Evolutionary conservation across 2,888 invertebrate species (phyloP).

Genomic region (Ornithoptera alexandrae): DNA sequence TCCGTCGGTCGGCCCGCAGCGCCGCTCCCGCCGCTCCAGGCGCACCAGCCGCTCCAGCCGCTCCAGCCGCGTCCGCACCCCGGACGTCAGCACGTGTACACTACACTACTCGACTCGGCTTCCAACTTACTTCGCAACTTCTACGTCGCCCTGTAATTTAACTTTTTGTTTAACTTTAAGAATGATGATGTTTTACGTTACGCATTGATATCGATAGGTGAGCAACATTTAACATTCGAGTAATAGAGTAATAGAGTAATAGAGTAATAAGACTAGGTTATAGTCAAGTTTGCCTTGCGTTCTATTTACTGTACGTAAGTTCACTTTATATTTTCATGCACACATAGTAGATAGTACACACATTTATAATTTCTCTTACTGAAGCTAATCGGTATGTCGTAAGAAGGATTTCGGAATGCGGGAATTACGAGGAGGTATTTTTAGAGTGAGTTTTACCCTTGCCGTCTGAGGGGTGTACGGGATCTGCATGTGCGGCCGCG

Average conservation of each 20-base stretch:
- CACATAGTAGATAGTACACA: conserved; percentile 66
- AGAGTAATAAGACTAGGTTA: conserved; percentile 72
- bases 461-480: conserved; percentile 35
- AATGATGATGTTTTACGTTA: conserved; percentile 55
- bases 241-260: conserved; percentile 69
- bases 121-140: conserved; percentile 69
- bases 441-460: conserved; percentile 51
- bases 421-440: conserved; percentile 54
- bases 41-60: conserved; percentile 48
- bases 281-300: conserved; percentile 69
- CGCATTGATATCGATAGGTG: conserved; percentile 53
- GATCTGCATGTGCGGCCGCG: conserved; percentile 10
- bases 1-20: conserved; percentile 68
- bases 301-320: conserved; percentile 70
- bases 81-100: conserved; percentile 63
- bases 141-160: conserved; percentile 65
- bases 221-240: conserved; percentile 61
- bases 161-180: conserved; percentile 59
- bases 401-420: conserved; percentile 67
- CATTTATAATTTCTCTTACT: conserved; percentile 64
- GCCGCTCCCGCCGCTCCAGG: conserved; percentile 52
- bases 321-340: conserved; percentile 75
- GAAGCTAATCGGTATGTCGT: conserved; percentile 73
- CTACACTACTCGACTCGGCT: conserved; percentile 72
- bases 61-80: conserved; percentile 66